A percentile compares a stretch with the other conserved stretches of the same genome.
These are phyloP conservation scores for Archivesica marissinica DNA, from an alignment of 1,140 invertebrate genomes.

Conservation along the genomic window DNA sequence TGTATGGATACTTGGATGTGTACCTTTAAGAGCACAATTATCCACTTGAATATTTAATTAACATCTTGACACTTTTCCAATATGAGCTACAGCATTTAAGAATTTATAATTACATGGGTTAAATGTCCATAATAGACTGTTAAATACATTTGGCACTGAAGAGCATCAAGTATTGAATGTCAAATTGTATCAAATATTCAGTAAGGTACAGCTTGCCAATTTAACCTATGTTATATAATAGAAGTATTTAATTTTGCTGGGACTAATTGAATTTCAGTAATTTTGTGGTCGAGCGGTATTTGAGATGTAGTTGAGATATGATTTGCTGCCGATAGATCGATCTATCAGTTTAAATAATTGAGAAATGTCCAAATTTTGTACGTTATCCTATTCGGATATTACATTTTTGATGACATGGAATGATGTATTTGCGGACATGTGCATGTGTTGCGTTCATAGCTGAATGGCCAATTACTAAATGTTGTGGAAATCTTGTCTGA, in stretches of 20 bases:
- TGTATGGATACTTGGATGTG: too few relatives aligned
- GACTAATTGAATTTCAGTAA: not conserved
- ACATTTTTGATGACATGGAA: constrained; percentile 1
- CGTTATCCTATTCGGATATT: not conserved
- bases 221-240: not conserved
- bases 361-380: not conserved
- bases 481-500: constrained; percentile 16
- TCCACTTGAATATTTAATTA: not conserved
- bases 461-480: not conserved
- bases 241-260: not conserved
- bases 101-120: not conserved
- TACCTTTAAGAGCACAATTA: not conserved
- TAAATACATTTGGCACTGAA: not conserved
- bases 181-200: not conserved
- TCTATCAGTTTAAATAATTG: constrained; percentile 3
- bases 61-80: constrained; percentile 26
- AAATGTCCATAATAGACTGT: not conserved
- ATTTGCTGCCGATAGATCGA: not conserved
- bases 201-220: not conserved
- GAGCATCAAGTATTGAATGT: not conserved
- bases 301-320: constrained; percentile 6
- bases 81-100: not conserved
- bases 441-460: too few relatives aligned
- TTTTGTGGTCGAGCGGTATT: constrained; percentile 16
- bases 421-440: not conserved